phyloP scores from a whole-genome alignment of 2,797 vertebrate genomes.

The Hirundo rustica region DNA sequence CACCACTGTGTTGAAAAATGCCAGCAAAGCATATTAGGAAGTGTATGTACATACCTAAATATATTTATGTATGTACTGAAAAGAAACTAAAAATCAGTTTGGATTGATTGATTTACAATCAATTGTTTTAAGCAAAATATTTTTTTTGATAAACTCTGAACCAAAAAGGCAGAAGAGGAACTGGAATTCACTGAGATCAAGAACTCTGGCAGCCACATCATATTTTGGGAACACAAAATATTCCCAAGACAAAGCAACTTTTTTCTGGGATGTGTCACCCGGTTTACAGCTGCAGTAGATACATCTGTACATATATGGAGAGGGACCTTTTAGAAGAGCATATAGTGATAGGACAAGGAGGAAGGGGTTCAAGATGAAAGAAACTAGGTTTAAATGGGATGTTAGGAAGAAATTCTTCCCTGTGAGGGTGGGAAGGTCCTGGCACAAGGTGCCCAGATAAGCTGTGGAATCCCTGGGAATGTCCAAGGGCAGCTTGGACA shows the following conservation, averaged over 20 bases:
- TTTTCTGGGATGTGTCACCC: neutral
- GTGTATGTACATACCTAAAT: neutral
- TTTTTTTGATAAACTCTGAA: neutral
- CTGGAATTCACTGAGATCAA: neutral
- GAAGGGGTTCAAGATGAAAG: neutral
- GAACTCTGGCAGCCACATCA: neutral
- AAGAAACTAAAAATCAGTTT: neutral
- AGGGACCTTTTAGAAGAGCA: neutral
- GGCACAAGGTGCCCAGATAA: neutral
- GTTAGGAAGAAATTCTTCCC: accelerated
- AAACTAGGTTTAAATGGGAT: neutral
- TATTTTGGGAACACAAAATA: neutral
- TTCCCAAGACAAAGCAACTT: neutral
- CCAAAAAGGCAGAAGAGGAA: neutral
- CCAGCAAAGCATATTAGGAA: neutral
- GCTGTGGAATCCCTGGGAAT: neutral
- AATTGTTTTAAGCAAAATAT: neutral
- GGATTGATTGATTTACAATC: neutral
- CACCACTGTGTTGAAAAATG: neutral
- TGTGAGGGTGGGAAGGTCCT: accelerated
- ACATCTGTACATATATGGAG: neutral
- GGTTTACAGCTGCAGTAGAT: neutral
- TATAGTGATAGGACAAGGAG: neutral
- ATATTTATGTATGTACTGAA: neutral
- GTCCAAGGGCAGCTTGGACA: accelerated